Evolutionary conservation across 2,797 vertebrate species (phyloP), one percentile per base, ranked within the genome.

Genomic region (Dermochelys coriacea): DNA sequence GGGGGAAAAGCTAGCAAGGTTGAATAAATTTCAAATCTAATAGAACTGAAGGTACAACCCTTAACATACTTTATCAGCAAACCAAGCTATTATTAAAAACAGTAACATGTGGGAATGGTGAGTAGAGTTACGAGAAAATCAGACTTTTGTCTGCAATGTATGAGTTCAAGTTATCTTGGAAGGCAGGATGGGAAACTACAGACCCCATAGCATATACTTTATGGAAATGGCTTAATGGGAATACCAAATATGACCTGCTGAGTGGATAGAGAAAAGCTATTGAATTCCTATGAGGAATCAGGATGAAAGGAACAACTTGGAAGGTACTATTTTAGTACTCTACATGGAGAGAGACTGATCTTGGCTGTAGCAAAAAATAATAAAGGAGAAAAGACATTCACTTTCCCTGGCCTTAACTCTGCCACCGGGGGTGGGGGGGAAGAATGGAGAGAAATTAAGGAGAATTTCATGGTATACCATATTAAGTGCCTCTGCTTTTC

Each of bases 1-100:
- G 54, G 54, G 91, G 93, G 93, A 95, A 96, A 47, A 75, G 61
- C 27, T 47, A 45, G 71, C 41, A 75, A 96, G 89, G 96, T 94
- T 96, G 94, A 96, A 97, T 94, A 96, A 88, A 97, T 97, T 96
- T 93, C 86, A 94, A 93, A 96, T 91, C 93, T 96, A 97, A 97
- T 95, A 94, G 93, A 94, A 95, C 85, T 92, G 93, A 94, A 96
- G 94, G 89, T 96, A 91, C 78, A 91, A 95, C 93, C 90, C 85
- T 89, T 95, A 95, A 84, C 95, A 96, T 96, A 93, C 91, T 94
- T 95, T 89, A 78, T 96, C 82, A 95, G 95, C 95, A 97, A 96
- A 96, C 93, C 93, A 95, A 93, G 93, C 95, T 96, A 94, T 91
- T 47, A 45, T 41, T 95, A 96, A 95, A 93, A 97, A 96, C 93